Evolutionary conservation across 2,797 vertebrate species (phyloP).

Genomic region (Enoplosus armatus): DNA sequence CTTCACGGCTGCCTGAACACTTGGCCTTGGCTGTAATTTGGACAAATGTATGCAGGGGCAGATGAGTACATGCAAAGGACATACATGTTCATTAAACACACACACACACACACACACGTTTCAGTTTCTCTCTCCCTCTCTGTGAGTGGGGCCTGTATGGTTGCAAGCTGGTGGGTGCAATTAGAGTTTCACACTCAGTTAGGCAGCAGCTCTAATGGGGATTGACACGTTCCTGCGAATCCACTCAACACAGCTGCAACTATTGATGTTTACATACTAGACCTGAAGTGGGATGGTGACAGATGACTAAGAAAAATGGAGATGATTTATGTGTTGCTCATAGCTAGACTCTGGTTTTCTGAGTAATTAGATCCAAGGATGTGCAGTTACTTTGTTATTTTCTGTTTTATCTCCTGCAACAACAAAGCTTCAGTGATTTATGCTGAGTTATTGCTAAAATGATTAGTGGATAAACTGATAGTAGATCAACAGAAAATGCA

Average conservation of each 20-base stretch:
- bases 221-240: conserved; percentile 73
- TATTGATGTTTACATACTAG: conserved; percentile 72
- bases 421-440: background rate
- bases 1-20: conserved; percentile 60
- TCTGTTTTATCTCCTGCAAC: background rate
- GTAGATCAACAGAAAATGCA: background rate
- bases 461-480: background rate
- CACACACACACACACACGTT: conserved; percentile 19
- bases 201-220: conserved; percentile 76
- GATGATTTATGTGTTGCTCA: conserved; percentile 45
- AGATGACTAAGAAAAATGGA: conserved; percentile 44
- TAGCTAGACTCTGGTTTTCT: conserved; percentile 6
- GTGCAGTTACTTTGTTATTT: background rate
- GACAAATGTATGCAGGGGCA: conserved; percentile 50
- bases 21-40: conserved; percentile 49
- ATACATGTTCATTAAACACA: conserved; percentile 52
- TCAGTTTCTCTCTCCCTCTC: conserved; percentile 36
- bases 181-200: conserved; percentile 82
- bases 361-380: conserved; percentile 30
- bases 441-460: background rate
- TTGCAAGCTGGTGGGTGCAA: conserved; percentile 74
- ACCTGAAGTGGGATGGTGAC: conserved; percentile 54
- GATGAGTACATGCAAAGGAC: conserved; percentile 52
- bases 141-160: conserved; percentile 37
- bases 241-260: conserved; percentile 68